phyloP scores from a whole-genome alignment of 2,888 invertebrate genomes.

The Papilio protenor region DNA sequence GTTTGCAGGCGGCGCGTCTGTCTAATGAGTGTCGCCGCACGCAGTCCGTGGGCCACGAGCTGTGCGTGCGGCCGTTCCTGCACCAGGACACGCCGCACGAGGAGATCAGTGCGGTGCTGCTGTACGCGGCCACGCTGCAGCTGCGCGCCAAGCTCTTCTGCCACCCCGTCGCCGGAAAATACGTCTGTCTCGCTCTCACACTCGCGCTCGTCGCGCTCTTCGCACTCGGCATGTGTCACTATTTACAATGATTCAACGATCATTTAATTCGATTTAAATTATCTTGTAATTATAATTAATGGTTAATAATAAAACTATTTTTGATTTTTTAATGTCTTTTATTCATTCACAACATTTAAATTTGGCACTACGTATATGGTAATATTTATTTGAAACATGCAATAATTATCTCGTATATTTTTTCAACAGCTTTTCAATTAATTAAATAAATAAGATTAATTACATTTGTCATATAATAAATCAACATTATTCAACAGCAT shows the following conservation, averaged over 20 bases:
- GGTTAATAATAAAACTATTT: slow-evolving; percentile 30
- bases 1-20: slow-evolving; percentile 88
- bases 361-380: slow-evolving; percentile 29
- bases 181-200: slow-evolving; percentile 86
- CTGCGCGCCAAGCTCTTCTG: slow-evolving; percentile 90
- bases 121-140: slow-evolving; percentile 90
- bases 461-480: neutral
- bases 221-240: slow-evolving; percentile 89
- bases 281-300: slow-evolving; percentile 43
- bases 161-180: slow-evolving; percentile 88
- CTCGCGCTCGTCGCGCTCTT: slow-evolving; percentile 85
- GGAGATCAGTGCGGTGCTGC: slow-evolving; percentile 90
- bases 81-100: slow-evolving; percentile 90
- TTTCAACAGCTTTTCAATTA: neutral
- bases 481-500: too few relatives aligned
- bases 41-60: slow-evolving; percentile 90
- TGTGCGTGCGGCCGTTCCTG: slow-evolving; percentile 90
- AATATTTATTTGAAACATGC: neutral
- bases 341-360: slow-evolving; percentile 20
- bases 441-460: neutral
- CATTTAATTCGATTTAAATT: slow-evolving; percentile 32
- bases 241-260: slow-evolving; percentile 70
- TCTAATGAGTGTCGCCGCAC: slow-evolving; percentile 89
- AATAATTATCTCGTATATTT: neutral
- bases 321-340: neutral